Base-by-base conservation (phyloP, 2,113 vertebrate species). In the Oryzias melastigma region DNA sequence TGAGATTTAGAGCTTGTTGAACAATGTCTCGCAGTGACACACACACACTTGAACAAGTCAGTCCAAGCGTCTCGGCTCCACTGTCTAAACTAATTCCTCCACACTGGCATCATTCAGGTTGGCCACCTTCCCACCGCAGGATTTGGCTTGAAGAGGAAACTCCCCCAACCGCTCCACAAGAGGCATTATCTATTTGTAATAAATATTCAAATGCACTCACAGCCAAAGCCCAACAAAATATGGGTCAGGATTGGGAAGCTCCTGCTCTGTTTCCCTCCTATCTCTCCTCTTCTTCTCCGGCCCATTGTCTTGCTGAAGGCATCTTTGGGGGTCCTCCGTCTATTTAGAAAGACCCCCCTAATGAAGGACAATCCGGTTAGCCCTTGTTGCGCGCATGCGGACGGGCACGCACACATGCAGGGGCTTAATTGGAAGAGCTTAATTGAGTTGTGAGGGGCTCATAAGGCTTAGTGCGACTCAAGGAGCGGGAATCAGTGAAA, bases 351-450 rank as follows among this genome's bases (percentile, higher is more conserved):
- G 82, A 73, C 74, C 65, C 75, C 73, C 71, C 66, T 92, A 92
- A 92, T 90, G 88, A 92, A 88, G 85, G 84, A 87, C 86, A 91
- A 91, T 91, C 89, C 91, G 85, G 87, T 91, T 91, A 91, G 81
- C 77, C 81, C 78, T 81, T 84, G 70, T 66, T 14, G 35, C 60
- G 47, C 25, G 44, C 47, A 0, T 54, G 27, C 24, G 51, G 56
- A 64, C 5, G 54, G n/a, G 18, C 66, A 70, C 18, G 18, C 55
- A 71, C 77, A 75, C 75, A 83, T 59, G 61, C 19, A 65, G 62
- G 59, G 62, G 77, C 82, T 89, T 89, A 87, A 89, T 87, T 85
- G 82, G 84, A 75, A 82, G 62, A 81, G 83, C 77, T 88, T 89
- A 89, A 89, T 89, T 89, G 86, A 89, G 86, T 88, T 86, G 83